These are phyloP conservation scores for Amblyopsis hoosieri DNA, from an alignment of 2,797 vertebrate genomes.

Conservation along the genomic window DNA sequence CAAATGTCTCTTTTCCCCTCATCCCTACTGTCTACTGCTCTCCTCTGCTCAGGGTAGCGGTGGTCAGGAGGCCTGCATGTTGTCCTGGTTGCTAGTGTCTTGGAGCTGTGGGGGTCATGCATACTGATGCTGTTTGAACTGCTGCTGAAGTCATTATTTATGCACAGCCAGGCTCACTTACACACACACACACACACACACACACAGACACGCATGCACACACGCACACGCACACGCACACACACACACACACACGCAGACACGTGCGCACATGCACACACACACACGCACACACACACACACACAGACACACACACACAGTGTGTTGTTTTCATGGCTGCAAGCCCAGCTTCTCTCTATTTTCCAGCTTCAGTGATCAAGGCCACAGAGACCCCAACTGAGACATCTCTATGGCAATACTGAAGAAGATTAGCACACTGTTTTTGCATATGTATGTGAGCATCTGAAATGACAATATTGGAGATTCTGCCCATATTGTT, in stretches of 20 bases:
- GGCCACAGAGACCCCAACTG: constrained; percentile 43
- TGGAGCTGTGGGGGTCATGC: constrained; percentile 67
- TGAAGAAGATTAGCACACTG: constrained; percentile 64
- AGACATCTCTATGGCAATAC: constrained; percentile 70
- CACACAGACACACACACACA: constrained; percentile 24
- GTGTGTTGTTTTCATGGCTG: constrained; percentile 51
- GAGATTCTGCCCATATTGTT: too few species aligned
- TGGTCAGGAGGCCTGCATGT: constrained; percentile 40
- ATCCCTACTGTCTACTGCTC: constrained; percentile 13
- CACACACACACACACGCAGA: constrained; percentile 23
- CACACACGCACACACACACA: constrained; percentile 7
- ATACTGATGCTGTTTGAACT: constrained; percentile 77
- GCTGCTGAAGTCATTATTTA: constrained; percentile 74
- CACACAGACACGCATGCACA: constrained; percentile 17
- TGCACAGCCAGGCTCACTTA: constrained; percentile 62
- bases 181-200: constrained; percentile 19
- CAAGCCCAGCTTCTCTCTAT: constrained; percentile 41
- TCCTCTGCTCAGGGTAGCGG: constrained; percentile 16
- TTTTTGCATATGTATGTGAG: constrained; percentile 33
- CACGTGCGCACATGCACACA: constrained; percentile 11
- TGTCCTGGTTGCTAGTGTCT: constrained; percentile 60
- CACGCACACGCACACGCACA: constrained; percentile 18
- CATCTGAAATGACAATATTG: constrained; percentile 1
- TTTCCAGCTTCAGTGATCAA: constrained; percentile 36
- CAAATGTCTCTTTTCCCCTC: background rate